phyloP scores from a whole-genome alignment of 2,888 invertebrate genomes.

The Furcula furcula region DNA sequence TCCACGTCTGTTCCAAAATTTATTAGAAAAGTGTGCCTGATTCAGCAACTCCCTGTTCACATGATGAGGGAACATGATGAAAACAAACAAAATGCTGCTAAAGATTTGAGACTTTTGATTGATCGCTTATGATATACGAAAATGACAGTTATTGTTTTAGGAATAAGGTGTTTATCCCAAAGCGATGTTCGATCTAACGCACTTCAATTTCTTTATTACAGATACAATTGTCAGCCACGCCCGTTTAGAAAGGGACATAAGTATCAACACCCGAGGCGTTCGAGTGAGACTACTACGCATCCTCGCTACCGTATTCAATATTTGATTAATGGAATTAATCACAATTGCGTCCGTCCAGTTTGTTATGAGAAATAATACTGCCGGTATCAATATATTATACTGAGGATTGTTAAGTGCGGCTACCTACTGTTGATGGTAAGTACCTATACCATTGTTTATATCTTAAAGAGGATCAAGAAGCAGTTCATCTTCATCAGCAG shows the following conservation, averaged over 20 bases:
- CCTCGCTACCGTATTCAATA: slow-evolving; percentile 5
- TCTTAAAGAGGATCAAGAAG: too few species aligned
- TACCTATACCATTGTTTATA: slow-evolving; percentile 1
- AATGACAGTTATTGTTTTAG: too few species aligned
- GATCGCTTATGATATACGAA: too few species aligned
- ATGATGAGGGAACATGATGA: too few species aligned
- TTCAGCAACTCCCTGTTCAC: too few species aligned
- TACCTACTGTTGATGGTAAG: slow-evolving; percentile 44
- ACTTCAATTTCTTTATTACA: slow-evolving; percentile 16
- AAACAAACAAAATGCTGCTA: too few species aligned
- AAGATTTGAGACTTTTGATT: too few species aligned
- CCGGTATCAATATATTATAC: slow-evolving; percentile 14
- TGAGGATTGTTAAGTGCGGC: slow-evolving; percentile 26
- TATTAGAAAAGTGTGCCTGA: too few species aligned
- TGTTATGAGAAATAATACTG: slow-evolving; percentile 30
- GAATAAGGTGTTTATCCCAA: too few species aligned
- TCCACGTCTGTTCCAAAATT: too few species aligned
- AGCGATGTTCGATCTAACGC: neutral
- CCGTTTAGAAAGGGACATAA: slow-evolving; percentile 10
- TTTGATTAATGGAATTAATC: slow-evolving; percentile 33
- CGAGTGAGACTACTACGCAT: slow-evolving; percentile 21
- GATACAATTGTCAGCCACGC: slow-evolving; percentile 8
- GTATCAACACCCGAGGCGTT: slow-evolving; percentile 5
- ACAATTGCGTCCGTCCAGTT: slow-evolving; percentile 6
- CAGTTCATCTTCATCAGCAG: too few species aligned